Evolutionary conservation across 2,888 invertebrate species (phyloP), one percentile per base, ranked within the genome.

Genomic region (Anthrax anthrax): DNA sequence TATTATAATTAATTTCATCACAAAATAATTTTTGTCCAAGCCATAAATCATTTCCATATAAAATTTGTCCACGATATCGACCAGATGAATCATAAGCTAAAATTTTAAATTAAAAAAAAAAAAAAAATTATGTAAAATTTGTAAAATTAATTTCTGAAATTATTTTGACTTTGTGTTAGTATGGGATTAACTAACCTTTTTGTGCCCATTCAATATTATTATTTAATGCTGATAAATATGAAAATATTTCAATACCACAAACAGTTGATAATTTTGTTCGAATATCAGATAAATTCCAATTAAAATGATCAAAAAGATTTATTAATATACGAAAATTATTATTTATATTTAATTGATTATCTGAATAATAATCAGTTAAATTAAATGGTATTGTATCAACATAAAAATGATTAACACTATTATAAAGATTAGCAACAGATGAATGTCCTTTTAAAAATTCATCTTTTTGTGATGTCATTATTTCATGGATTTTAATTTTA

Each of bases 41-140:
- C 86, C 86, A 87, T 67, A 80, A 84, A 63, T 84, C 82, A 63
- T 83, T 85, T 17, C 85, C 86, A 58, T 83, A 86, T 56, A 85
- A 72, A 56, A 83, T 75, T 60, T 82, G 82, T 12, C 82, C 77
- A 14, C 78, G 77, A 69, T 87, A 87, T 54, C 81, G 80, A 38
- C 86, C 86, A 9, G 86, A 85, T 1, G 86, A 80, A 61, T 87
- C 87, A 58, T 76, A 81, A 65, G 84, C 86, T 87, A 47, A 23
- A n/a, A n/a, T n/a, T n/a, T n/a, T n/a, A 27, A 9, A 27, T 1
- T 27, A 9, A 38, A 43, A 27, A 2, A 27, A 17, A 29, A 27
- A n/a, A 40, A 40, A 32, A 27, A 23, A 47, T 19, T 37, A 37
- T 4, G 12, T 2, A 8, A 23, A 27, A 18, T 12, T 14, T 18